phyloP scores from a whole-genome alignment of 2,797 vertebrate species.

The Molothrus ater region DNA sequence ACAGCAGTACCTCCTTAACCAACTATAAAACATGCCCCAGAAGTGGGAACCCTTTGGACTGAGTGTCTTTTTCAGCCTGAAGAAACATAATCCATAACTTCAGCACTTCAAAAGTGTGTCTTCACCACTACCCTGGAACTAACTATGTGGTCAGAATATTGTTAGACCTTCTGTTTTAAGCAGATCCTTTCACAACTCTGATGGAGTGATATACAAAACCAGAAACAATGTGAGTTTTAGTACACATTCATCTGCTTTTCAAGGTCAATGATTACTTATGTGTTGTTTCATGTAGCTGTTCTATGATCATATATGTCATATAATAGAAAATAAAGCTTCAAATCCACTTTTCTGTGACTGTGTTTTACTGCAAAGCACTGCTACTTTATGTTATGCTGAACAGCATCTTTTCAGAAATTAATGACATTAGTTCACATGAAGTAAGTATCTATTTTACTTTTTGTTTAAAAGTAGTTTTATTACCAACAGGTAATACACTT shows the following conservation, averaged over 20 bases:
- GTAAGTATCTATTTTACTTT: not conserved
- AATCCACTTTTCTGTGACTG: not conserved
- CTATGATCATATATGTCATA: too few species aligned
- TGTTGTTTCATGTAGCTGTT: not conserved
- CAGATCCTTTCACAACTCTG: not conserved
- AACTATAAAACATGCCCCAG: not conserved
- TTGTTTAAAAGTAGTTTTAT: not conserved
- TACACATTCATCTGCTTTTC: not conserved
- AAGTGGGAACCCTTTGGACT: not conserved
- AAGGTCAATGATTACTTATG: not conserved
- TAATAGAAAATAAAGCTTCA: not conserved
- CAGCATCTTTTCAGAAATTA: not conserved
- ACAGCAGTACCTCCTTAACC: not conserved
- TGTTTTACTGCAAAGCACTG: not conserved
- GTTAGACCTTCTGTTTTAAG: not conserved
- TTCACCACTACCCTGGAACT: not conserved
- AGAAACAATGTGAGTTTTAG: not conserved
- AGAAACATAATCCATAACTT: not conserved
- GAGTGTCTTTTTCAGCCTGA: not conserved
- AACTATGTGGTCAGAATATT: rapidly evolving
- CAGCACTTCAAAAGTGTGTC: not conserved
- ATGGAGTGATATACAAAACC: not conserved
- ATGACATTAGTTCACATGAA: not conserved
- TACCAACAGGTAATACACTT: not conserved
- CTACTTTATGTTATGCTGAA: not conserved